Evolutionary conservation across 1,140 invertebrate species (phyloP), one percentile per base, ranked within the genome.

Genomic region (Akabosia matsudoensis): DNA sequence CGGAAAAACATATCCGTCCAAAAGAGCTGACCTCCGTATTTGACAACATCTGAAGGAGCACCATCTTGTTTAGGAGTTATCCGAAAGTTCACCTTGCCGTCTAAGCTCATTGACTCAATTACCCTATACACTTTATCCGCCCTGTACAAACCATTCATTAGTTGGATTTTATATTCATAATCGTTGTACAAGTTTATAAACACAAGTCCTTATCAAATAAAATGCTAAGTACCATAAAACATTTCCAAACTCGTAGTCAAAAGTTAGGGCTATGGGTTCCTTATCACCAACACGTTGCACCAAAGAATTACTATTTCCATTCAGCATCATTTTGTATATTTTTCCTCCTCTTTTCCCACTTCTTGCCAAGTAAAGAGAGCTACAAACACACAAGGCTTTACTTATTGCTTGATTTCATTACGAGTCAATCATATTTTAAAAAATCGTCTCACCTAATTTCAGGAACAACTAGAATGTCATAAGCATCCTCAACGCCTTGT

Each of bases 1-100:
- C 72, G 31, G 75, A n/a, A 91, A 79, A 89, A 90, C 91, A 93
- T 96, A 82, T 96, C 94, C 0, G 93, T 94, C 94, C 94, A 97
- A 82, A 92, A 97, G 37, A 97, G 91, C 82, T 90, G 89, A 76
- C 90, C 89, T 18, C 89, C 89, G 81, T 88, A 90, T 30, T 72
- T 73, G 1, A 70, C 37, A 1, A 81, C n/a, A 13, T 76, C 71
- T 56, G 31, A 79, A 7, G 80, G 78, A 7, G 64, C 1, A n/a
- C 77, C 78, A 16, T 34, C 18, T 16, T 28, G 51, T 22, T 31
- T 67, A 3, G 16, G 0, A 22, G 54, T 24, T 0, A 70, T 24
- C 30, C 37, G 30, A n/a, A 22, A 76, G 16, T 74, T 34, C 14
- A 18, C 16, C 14, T 61, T 24, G 4, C 80, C 80, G 30, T 79